Percentiles rank a stretch among this genome's conserved stretches.
These are phyloP conservation scores for Brachypodius melanocephalos DNA, from an alignment of 2,113 vertebrate genomes.

Conservation along the genomic window DNA sequence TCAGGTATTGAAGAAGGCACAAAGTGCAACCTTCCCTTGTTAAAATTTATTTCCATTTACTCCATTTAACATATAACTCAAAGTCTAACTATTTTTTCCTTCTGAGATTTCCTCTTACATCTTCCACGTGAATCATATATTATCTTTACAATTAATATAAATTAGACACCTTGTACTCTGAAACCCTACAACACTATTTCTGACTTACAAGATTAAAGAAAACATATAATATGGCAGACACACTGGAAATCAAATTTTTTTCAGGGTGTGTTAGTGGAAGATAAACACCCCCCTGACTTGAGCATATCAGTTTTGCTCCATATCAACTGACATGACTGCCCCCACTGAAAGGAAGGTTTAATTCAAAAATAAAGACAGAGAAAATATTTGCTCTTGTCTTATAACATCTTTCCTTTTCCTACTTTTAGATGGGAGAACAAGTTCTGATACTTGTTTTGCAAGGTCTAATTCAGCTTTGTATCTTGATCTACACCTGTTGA, in stretches of 20 bases:
- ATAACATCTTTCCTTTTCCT: background rate
- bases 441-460: background rate
- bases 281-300: accelerated
- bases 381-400: background rate
- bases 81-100: background rate
- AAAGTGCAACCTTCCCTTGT: background rate
- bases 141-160: background rate
- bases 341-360: background rate
- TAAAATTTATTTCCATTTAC: background rate
- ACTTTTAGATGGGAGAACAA: background rate
- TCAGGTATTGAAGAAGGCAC: background rate
- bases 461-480: background rate
- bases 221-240: background rate
- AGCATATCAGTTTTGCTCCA: background rate
- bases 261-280: background rate
- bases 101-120: background rate
- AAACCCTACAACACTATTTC: background rate
- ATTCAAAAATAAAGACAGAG: background rate
- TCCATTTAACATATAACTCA: background rate
- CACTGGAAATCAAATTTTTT: background rate
- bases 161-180: background rate
- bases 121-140: background rate
- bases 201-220: background rate
- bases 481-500: background rate
- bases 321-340: background rate